Evolutionary conservation across 1,140 invertebrate genomes (phyloP).

Genomic region (Euwallacea similis): DNA sequence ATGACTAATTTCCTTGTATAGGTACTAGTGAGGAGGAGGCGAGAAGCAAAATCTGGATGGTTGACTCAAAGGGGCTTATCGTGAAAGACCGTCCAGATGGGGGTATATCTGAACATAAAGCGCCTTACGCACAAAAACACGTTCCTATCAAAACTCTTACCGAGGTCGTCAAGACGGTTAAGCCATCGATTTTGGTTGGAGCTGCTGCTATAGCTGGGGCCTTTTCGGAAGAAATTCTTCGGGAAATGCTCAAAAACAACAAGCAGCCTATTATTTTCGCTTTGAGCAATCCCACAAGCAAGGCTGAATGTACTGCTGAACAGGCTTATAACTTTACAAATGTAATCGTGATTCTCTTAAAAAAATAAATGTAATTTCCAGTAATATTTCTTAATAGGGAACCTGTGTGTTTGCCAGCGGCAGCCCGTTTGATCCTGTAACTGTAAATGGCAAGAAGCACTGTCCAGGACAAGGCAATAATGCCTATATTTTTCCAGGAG

Average conservation of each 20-base stretch:
- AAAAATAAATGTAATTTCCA: not conserved
- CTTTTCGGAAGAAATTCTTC: constrained; percentile 83
- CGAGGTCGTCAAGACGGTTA: constrained; percentile 75
- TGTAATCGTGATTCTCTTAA: constrained; percentile 55
- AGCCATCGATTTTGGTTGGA: constrained; percentile 84
- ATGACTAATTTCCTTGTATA: constrained; percentile 4
- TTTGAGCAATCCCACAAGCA: constrained; percentile 93
- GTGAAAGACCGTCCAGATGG: constrained; percentile 76
- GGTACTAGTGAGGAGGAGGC: constrained; percentile 68
- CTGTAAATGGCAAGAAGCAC: constrained; percentile 73
- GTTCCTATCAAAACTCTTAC: constrained; percentile 69
- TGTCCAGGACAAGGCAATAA: constrained; percentile 95
- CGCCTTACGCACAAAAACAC: constrained; percentile 72
- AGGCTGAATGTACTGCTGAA: constrained; percentile 97
- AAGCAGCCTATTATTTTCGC: constrained; percentile 88
- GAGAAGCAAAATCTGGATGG: constrained; percentile 69
- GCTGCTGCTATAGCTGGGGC: constrained; percentile 80
- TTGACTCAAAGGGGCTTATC: constrained; percentile 75
- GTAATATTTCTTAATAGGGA: constrained; percentile 57
- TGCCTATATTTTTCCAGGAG: constrained; percentile 94
- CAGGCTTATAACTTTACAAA: constrained; percentile 84
- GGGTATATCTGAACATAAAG: constrained; percentile 76
- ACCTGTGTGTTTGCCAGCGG: constrained; percentile 88
- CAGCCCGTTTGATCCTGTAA: constrained; percentile 86
- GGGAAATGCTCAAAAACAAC: constrained; percentile 78